Base-by-base conservation (phyloP, 2,888 invertebrate genomes). In the Erebia palarica region DNA sequence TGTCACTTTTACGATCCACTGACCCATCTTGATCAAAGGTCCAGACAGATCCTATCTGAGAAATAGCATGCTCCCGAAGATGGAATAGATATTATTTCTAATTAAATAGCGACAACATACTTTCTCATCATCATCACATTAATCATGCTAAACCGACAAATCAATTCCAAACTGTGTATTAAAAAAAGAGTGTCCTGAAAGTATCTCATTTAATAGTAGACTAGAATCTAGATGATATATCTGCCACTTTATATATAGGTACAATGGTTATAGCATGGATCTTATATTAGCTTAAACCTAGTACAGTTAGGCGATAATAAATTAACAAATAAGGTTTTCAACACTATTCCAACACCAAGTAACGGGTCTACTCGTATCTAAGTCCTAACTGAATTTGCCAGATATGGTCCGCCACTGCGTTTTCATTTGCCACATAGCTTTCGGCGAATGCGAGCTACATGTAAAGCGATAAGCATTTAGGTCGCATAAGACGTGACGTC, bases 371-470 rank as follows among this genome's bases (percentile, higher is more conserved):
- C 7, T 9, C 61, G 61, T 67, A 67, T 67, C 36, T 36, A 36
- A 36, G 36, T 36, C 65, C 64, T 18, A 59, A 64, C 58, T 51
- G 65, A 51, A 61, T 53, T 70, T 59, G 73, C 70, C 72, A 75
- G 71, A 75, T 73, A 80, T 81, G 82, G 80, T 79, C 79, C 80
- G 81, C 84, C 81, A 81, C 79, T 78, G 77, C 79, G 64, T 47
- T 65, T 72, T 61, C 68, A 55, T 11, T 70, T 73, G 44, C 65
- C 51, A 70, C 70, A 72, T 51, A 55, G 64, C 69, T 73, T 71
- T 83, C 79, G 77, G 83, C 81, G 84, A 86, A 90, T 87, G 88
- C 85, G 88, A 88, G 90, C 90, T 85, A 85, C 79, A 86, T 87
- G 84, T 86, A 86, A 86, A 85, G 85, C 84, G 79, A 78, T 80